These are phyloP conservation scores for Hipparchia sbordonii DNA, from an alignment of 2,888 invertebrate genomes.

Conservation along the genomic window DNA sequence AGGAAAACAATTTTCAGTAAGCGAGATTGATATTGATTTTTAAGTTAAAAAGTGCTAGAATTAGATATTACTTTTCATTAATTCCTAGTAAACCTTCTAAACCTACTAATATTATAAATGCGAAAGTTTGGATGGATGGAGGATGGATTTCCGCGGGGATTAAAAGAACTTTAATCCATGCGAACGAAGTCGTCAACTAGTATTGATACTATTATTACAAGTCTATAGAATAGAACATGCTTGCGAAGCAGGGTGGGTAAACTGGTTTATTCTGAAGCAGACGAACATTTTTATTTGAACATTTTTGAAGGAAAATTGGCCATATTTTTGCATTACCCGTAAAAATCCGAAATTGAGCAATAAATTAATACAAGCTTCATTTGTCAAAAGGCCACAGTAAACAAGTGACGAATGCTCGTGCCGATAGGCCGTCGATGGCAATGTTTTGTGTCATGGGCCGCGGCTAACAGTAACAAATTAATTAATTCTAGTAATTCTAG, in stretches of 20 bases:
- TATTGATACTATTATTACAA: no score
- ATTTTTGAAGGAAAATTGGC: conserved; percentile 6
- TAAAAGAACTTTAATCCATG: no score
- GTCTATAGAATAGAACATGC: not conserved
- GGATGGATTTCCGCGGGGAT: no score
- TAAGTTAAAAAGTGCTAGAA: no score
- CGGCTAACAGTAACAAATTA: not conserved
- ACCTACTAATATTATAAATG: no score
- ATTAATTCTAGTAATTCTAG: not conserved
- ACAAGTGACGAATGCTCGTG: conserved; percentile 31
- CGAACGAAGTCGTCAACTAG: no score
- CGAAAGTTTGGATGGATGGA: no score
- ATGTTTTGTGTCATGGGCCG: not conserved
- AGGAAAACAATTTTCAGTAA: not conserved
- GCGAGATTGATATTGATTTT: no score
- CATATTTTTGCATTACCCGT: not conserved
- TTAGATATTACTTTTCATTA: no score
- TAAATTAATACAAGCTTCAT: conserved; percentile 22
- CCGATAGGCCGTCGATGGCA: conserved; percentile 32
- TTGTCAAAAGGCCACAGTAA: conserved; percentile 24
- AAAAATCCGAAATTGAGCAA: not conserved
- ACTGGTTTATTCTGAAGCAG: no score
- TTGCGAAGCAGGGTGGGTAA: not conserved
- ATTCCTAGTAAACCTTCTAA: no score
- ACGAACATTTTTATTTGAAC: not conserved